Conservation (phyloP, 2,113 vertebrate genomes). For the Apaloderma vittatum region DNA sequence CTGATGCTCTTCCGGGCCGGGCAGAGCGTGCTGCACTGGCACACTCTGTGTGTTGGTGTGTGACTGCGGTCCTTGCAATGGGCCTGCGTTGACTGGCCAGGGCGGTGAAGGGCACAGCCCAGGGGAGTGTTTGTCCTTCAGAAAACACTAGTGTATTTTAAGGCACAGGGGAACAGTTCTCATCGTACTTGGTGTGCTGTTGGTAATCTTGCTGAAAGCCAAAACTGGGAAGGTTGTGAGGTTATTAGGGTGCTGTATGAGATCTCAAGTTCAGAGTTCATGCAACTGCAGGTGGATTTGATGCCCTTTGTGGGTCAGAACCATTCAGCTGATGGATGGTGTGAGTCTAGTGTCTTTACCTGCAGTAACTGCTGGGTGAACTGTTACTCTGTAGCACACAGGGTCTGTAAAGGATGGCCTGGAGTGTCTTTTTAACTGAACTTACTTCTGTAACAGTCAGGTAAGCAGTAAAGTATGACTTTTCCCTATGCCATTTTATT, state of each 20-base stretch:
- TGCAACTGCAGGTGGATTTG: neutral
- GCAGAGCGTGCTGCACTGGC: neutral
- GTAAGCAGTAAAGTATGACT: neutral
- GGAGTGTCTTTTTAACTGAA: neutral
- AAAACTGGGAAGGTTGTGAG: neutral
- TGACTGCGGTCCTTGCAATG: accelerated
- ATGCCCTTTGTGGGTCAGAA: neutral
- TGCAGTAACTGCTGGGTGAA: neutral
- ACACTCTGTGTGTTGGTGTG: accelerated
- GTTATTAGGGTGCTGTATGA: neutral
- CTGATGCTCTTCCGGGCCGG: accelerated
- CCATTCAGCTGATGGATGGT: neutral
- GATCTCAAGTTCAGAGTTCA: neutral
- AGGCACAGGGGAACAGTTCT: neutral
- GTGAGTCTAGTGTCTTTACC: neutral
- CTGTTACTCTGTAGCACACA: neutral
- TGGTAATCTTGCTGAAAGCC: neutral
- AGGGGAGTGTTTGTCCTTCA: neutral
- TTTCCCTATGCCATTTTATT: neutral
- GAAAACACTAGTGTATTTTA: accelerated
- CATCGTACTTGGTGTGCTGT: accelerated
- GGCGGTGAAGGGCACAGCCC: neutral
- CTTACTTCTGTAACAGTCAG: neutral
- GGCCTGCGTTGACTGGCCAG: accelerated
- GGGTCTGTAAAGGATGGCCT: neutral